Percentiles rank a stretch among this genome's conserved stretches.
These are phyloP conservation scores for Panagrolaimus sp. DNA, from an alignment of 1,140 invertebrate species.

Conservation along the genomic window DNA sequence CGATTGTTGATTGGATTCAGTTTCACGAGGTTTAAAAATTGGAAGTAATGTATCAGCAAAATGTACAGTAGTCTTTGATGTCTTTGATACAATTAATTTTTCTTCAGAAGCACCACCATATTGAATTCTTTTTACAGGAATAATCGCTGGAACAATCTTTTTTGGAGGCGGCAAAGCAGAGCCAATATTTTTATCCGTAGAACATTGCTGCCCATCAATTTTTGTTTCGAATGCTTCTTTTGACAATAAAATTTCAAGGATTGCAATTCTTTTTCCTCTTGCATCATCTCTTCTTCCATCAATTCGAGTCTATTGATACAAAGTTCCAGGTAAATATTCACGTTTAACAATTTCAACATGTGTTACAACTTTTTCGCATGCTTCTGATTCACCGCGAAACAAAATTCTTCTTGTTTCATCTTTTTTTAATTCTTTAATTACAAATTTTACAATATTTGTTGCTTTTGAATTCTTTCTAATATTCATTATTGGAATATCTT, in stretches of 20 bases:
- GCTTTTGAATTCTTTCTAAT: not conserved
- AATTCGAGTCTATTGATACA: not conserved
- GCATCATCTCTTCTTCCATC: not conserved
- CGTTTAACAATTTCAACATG: slow-evolving; percentile 7
- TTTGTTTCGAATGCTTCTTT: not conserved
- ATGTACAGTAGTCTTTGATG: not conserved
- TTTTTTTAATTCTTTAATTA: not conserved
- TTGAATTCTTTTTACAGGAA: not conserved
- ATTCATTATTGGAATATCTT: not conserved
- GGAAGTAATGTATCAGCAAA: not conserved
- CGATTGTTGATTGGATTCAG: too few relatives aligned
- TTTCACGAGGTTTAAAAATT: not conserved
- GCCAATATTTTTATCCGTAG: not conserved
- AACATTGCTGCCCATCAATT: not conserved
- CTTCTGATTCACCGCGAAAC: not conserved
- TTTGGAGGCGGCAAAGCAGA: not conserved
- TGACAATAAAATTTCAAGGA: not conserved
- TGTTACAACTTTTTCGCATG: not conserved
- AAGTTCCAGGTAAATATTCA: not conserved
- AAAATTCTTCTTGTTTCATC: not conserved
- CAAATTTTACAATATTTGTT: not conserved
- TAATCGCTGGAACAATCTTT: slow-evolving; percentile 3
- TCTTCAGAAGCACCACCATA: not conserved
- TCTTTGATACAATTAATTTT: not conserved
- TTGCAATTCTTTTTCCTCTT: not conserved